Evolutionary conservation across 2,113 vertebrate species (phyloP).

Genomic region (Tragelaphus imberbis): DNA sequence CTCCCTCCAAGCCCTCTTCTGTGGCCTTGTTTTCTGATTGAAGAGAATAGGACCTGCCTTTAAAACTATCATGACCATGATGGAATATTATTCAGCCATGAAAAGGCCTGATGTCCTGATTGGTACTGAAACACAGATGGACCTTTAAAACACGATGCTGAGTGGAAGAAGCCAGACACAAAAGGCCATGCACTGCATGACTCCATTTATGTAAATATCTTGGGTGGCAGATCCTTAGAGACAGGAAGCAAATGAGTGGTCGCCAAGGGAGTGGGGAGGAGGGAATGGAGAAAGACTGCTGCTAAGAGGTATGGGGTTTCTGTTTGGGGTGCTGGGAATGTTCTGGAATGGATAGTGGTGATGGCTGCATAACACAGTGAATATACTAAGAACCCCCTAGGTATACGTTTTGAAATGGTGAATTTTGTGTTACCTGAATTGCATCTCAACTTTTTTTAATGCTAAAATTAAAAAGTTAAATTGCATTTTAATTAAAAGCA

Average conservation of each 20-base stretch:
- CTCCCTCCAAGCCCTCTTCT: neutral
- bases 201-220: neutral
- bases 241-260: neutral
- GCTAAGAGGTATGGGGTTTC: too few species aligned
- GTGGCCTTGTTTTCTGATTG: neutral
- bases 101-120: neutral
- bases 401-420: neutral
- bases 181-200: rapidly evolving
- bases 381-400: neutral
- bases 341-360: neutral
- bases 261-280: too few species aligned
- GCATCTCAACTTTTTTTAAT: neutral
- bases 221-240: neutral
- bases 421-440: neutral
- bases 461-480: neutral
- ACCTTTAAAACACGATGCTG: neutral
- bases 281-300: neutral
- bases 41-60: neutral
- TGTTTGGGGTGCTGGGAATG: neutral
- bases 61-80: rapidly evolving
- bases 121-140: rapidly evolving
- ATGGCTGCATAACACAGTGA: neutral
- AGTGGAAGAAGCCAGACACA: neutral
- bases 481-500: neutral
- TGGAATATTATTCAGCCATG: neutral